Evolutionary conservation across 30 jellyfish, hydroid and myxozoan genomes (phyloP).

Genomic region (Pseudorhiza aurosa): DNA sequence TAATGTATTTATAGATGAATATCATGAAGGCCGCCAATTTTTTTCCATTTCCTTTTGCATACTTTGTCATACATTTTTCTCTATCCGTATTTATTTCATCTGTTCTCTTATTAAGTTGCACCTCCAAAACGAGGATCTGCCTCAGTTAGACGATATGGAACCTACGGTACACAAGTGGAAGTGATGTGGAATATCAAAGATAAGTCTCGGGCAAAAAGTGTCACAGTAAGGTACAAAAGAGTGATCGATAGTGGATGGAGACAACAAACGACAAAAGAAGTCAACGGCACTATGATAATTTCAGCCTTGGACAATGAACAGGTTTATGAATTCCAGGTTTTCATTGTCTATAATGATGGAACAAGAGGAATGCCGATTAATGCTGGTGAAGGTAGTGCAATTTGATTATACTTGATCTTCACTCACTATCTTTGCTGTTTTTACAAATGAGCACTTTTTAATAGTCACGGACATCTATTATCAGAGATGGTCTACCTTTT

Average conservation of each 20-base stretch:
- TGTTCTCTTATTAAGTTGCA: slow-evolving; percentile 1
- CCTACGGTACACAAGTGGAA: slow-evolving; percentile 59
- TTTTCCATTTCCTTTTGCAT: too few species aligned
- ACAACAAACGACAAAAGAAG: slow-evolving; percentile 2
- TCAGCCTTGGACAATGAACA: slow-evolving; percentile 48
- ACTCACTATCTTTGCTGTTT: too few species aligned
- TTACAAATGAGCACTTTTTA: too few species aligned
- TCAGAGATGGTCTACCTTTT: too few species aligned
- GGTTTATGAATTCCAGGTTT: slow-evolving; percentile 76
- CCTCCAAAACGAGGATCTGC: slow-evolving; percentile 57
- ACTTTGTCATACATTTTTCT: too few species aligned
- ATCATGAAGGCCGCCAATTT: too few species aligned
- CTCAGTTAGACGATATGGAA: slow-evolving; percentile 46
- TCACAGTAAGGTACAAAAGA: slow-evolving; percentile 58
- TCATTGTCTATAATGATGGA: slow-evolving; percentile 68
- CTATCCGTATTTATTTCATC: background rate
- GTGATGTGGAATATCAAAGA: slow-evolving; percentile 63
- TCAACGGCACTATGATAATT: slow-evolving; percentile 50
- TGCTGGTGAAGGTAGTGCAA: slow-evolving; percentile 86
- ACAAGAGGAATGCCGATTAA: slow-evolving; percentile 79
- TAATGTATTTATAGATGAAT: too few species aligned
- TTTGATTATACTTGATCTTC: too few species aligned
- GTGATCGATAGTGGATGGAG: slow-evolving; percentile 62
- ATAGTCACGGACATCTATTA: too few species aligned
- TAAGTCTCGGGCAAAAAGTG: slow-evolving; percentile 32